Conservation (phyloP, 2,797 vertebrate species). For the Eleutherodactylus coqui region DNA sequence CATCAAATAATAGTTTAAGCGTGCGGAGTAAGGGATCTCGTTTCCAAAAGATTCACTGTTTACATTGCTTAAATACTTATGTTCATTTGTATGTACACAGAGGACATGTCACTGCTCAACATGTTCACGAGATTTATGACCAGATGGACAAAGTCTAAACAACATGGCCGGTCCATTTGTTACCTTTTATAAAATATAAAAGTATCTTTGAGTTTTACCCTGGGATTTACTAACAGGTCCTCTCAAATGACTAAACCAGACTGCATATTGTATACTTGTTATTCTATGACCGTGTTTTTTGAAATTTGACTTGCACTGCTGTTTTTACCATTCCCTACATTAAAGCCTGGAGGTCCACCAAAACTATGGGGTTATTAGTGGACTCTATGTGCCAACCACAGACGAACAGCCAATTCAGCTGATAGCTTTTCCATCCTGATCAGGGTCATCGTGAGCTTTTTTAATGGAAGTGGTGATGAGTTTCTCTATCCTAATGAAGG, state of each 20-base stretch:
- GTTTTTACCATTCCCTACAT: neutral
- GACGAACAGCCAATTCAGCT: neutral
- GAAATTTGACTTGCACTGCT: neutral
- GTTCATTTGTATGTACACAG: neutral
- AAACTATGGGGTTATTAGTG: neutral
- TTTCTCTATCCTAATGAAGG: neutral
- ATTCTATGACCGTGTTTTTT: neutral
- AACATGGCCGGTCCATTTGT: neutral
- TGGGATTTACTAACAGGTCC: neutral
- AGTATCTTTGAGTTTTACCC: neutral
- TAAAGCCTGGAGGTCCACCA: neutral
- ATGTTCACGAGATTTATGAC: neutral
- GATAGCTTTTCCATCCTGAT: neutral
- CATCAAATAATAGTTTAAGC: conserved; percentile 41
- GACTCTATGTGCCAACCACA: neutral
- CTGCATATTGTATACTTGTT: neutral
- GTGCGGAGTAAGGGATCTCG: conserved; percentile 8
- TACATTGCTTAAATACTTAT: conserved; percentile 40
- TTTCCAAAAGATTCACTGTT: conserved; percentile 30
- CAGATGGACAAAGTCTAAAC: neutral
- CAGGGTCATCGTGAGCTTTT: neutral
- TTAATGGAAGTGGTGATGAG: neutral
- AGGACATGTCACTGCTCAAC: neutral
- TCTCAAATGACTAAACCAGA: neutral
- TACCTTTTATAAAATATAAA: neutral